Evolutionary conservation across 2,797 vertebrate species (phyloP), one percentile per base, ranked within the genome.

Genomic region (Hydrophis major): DNA sequence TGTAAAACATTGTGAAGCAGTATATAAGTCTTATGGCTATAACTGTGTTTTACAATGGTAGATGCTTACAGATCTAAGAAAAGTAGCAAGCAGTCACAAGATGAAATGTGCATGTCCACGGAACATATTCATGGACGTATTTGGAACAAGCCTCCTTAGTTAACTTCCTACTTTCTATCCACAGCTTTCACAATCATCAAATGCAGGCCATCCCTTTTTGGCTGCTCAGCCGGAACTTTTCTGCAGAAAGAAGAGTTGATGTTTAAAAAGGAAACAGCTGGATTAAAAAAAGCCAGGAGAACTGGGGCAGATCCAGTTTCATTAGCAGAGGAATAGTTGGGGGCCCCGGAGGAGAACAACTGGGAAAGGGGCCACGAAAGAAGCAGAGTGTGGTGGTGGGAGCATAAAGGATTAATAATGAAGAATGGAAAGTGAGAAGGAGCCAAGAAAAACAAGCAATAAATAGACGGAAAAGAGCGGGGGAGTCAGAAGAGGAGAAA

Each of bases 181-280:
- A 97, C 97, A 12, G 96, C 97, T 96, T 97, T 96, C 1, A 94
- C 98, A 98, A 97, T 98, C 97, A 97, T 97, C 97, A 98, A 96
- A 97, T 96, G 96, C 95, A 95, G 93, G 97, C 97, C 98, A 16
- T 96, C 97, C 97, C 97, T 61, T 91, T 91, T 97, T 96, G 95
- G 96, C 97, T 97, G 97, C 95, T 96, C 95, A 94, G 95, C 96
- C 96, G 97, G 97, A 97, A 96, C 96, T 96, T 96, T 93, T 93
- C 94, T 92, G 96, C 97, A 97, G 98, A 96, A 97, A 98, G 96
- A 98, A 97, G 97, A 97, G 96, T 97, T 97, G 97, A 96, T 96
- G 96, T 97, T 98, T 97, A 97, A 96, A 97, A 98, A 97, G 98
- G 98, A 98, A 98, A 98, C 98, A 99, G 98, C 98, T 99, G 98